Evolutionary conservation across 2,888 invertebrate genomes (phyloP), one percentile per base, ranked within the genome.

Genomic region (Drosophila neonasuta): DNA sequence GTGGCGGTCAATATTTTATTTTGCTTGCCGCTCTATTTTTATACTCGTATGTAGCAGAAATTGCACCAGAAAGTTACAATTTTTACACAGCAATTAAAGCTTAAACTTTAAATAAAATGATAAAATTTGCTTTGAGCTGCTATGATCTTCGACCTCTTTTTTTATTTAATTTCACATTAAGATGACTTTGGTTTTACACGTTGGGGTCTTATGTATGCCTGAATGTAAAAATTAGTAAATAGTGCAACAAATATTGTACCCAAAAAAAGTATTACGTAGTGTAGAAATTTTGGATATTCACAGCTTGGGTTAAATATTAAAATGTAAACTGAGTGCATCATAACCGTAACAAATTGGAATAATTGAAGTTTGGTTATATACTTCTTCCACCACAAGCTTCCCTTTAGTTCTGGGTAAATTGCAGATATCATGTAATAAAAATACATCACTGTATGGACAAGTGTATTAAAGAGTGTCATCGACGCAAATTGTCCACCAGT

Each of bases 371-470:
- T 15, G 0, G 65, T 65, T 8, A 65, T 54, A 6, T 65, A 48
- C 30, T 65, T 65, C 20, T 65, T 65, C 65, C 65, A 65, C 60
- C 60, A 60, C 9, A 52, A 11, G n/a, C 20, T 64, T 3, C 30
- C 13, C 13, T 36, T 60, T 0, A 44, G 6, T 0, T 9, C 49
- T 0, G 60, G 7, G 5, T 49, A n/a, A 6, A 29, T 13, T 2
- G 36, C 54, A 6, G 60, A 52, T 1, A 60, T 42, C 29, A 60
- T n/a, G 9, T 65, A 65, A n/a, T 65, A 65, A 2, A 30, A 42
- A 9, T 65, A 65, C 49, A 54, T 65, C 0, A 60, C 32, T 0
- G 6, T 11, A 29, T 65, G 65, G 5, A 65, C 54, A 36, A 65
- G 30, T 3, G 60, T 17, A n/a, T 65, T 65, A 0, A 54, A 20